Base-by-base conservation (phyloP, 2,888 invertebrate species). In the Miltochrista miniata region DNA sequence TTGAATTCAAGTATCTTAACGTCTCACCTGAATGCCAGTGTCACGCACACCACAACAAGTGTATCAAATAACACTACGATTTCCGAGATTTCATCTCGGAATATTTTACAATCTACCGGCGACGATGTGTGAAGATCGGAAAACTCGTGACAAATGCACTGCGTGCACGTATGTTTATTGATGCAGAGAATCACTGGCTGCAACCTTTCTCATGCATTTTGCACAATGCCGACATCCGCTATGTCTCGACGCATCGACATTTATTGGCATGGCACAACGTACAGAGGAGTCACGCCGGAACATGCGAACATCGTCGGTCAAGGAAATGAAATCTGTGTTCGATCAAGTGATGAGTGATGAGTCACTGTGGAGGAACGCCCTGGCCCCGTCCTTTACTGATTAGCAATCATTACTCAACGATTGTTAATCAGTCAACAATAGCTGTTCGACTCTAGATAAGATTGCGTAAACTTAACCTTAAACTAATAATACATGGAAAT, bases 1-100 rank as follows among this genome's bases (percentile, higher is more conserved):
- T 84, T 83, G 81, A 74, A 67, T 76, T 78, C 80, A 79, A 71
- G 75, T 82, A 80, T 73, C 76, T 68, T 65, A 74, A 66, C 79
- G 87, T 82, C 81, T 82, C 80, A 85, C 76, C 79, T 86, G 85
- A 87, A 85, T 87, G 85, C 81, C 86, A 87, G 85, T 85, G 80
- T 76, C 79, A 79, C 69, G 58, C 68, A 72, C 70, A 76, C 72
- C 68, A 55, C 68, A 63, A 57, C 63, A 65, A 53, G 59, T 50
- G 61, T 69, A 69, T 72, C 74, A 48, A 57, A 53, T 71, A 65
- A 62, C 73, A 51, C 45, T 59, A 61, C 48, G 63, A 60, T 63
- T 64, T 51, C 59, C 55, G 51, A 68, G 64, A 64, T 68, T 65
- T 51, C 56, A 66, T 68, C 61, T 59, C 47, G 2, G 49, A 58